Conservation (phyloP, 2,888 invertebrate species). For the Bhutanitis thaidina region DNA sequence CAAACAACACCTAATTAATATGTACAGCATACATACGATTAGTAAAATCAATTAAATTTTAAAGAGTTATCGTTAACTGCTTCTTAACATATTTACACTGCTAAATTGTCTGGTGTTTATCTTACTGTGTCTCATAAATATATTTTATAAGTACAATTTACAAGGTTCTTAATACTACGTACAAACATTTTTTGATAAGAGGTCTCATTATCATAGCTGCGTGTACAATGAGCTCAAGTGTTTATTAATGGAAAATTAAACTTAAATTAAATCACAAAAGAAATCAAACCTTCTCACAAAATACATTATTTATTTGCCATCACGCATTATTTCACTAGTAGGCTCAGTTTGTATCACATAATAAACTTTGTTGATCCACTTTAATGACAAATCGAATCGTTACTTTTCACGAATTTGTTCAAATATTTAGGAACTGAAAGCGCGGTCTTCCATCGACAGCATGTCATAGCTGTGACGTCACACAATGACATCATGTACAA, state of each 20-base stretch:
- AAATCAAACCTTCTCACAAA: constrained; percentile 22
- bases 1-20: constrained; percentile 46
- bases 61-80: constrained; percentile 60
- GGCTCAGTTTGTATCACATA: constrained; percentile 38
- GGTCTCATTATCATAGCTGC: constrained; percentile 55
- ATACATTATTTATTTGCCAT: constrained; percentile 23
- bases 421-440: constrained; percentile 76
- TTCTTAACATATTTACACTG: constrained; percentile 72
- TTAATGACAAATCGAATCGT: constrained; percentile 31
- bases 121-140: constrained; percentile 79
- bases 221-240: constrained; percentile 45
- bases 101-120: constrained; percentile 76
- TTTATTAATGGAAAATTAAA: constrained; percentile 12
- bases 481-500: constrained; percentile 80
- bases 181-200: constrained; percentile 47
- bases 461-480: constrained; percentile 83
- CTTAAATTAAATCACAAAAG: constrained; percentile 39
- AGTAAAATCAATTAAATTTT: constrained; percentile 48
- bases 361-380: constrained; percentile 35
- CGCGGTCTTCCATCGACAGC: constrained; percentile 77
- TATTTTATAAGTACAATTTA: constrained; percentile 70
- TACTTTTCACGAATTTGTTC: constrained; percentile 42
- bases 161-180: constrained; percentile 69
- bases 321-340: constrained; percentile 36
- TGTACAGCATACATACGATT: constrained; percentile 64